Evolutionary conservation across 2,113 vertebrate species (phyloP), one percentile per base, ranked within the genome.

Genomic region (Mixornis gularis): DNA sequence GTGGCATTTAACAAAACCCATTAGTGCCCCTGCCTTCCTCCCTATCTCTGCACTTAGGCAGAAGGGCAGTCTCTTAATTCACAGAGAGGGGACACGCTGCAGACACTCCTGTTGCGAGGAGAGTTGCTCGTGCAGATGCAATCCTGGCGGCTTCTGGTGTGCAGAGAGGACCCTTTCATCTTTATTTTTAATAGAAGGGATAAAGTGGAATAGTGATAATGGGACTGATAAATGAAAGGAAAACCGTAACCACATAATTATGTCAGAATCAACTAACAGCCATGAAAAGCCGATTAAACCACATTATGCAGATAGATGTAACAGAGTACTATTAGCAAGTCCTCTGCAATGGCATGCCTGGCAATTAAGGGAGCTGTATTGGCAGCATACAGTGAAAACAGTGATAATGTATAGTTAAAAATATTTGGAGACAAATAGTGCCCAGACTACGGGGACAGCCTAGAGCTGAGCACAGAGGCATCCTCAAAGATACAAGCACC

Each of bases 231-330:
- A 90, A 90, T 73, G 53, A 92, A 94, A 87, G 81, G 81, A 91
- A 93, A 92, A 87, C 68, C 77, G 63, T 87, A 96, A 93, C 87
- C 92, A 87, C 89, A 38, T 96, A 95, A 91, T 95, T 93, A 95
- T 93, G 87, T 89, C 84, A 87, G 80, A 85, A 95, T 89, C 81
- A 89, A 79, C 90, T 87, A 95, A 92, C 14, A 76, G 92, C 81
- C 79, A 16, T 94, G 92, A 93, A 92, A 94, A 94, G 87, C 63
- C 11, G 8, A 85, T 96, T 94, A 93, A 93, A 51, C n/a, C 26
- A 44, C 79, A 89, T 95, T 95, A 95, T 89, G 89, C 89, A 93
- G 92, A 87, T 91, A 87, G 59, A 82, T 85, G 68, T 87, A 94
- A 93, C 89, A 81, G 64, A 95, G 80, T 91, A 91, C 78, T 85